A percentile compares a stretch with the other conserved stretches of the same genome.
phyloP scores from a whole-genome alignment of 2,888 invertebrate species.

The Emesis furor region DNA sequence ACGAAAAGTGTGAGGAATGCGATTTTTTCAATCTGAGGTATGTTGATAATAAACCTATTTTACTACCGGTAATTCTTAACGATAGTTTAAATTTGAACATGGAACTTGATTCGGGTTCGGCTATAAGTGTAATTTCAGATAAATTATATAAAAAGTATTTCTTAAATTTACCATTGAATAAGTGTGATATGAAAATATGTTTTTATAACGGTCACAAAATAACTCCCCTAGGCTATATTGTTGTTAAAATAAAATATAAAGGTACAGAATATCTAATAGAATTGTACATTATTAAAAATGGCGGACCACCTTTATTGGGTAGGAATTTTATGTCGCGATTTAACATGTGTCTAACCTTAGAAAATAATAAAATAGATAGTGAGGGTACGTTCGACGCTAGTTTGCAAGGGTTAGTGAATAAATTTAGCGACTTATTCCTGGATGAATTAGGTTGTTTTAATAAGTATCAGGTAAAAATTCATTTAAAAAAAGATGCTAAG shows the following conservation, averaged over 20 bases:
- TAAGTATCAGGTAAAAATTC: slow-evolving; percentile 49
- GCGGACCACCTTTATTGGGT: slow-evolving; percentile 61
- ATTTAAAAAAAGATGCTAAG: slow-evolving; percentile 50
- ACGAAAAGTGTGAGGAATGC: slow-evolving; percentile 52
- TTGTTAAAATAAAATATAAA: slow-evolving; percentile 34
- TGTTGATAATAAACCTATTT: slow-evolving; percentile 51
- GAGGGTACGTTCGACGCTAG: not conserved
- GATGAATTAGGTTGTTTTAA: slow-evolving; percentile 52
- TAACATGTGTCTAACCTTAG: slow-evolving; percentile 31
- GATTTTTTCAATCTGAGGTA: slow-evolving; percentile 66
- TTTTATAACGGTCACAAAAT: slow-evolving; percentile 73
- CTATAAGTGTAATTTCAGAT: slow-evolving; percentile 62
- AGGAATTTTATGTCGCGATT: slow-evolving; percentile 64
- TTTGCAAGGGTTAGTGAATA: not conserved
- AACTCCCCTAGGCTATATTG: slow-evolving; percentile 61
- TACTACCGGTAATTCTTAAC: slow-evolving; percentile 37
- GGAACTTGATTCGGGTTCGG: slow-evolving; percentile 68
- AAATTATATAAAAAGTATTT: slow-evolving; percentile 47
- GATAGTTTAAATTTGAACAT: slow-evolving; percentile 38
- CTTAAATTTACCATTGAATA: slow-evolving; percentile 27
- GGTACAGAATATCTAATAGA: slow-evolving; percentile 42
- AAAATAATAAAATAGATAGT: not conserved
- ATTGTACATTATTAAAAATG: slow-evolving; percentile 66
- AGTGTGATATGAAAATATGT: slow-evolving; percentile 64
- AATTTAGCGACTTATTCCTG: slow-evolving; percentile 46